Base-by-base conservation (phyloP, 2,113 vertebrate species). In the Riparia riparia region DNA sequence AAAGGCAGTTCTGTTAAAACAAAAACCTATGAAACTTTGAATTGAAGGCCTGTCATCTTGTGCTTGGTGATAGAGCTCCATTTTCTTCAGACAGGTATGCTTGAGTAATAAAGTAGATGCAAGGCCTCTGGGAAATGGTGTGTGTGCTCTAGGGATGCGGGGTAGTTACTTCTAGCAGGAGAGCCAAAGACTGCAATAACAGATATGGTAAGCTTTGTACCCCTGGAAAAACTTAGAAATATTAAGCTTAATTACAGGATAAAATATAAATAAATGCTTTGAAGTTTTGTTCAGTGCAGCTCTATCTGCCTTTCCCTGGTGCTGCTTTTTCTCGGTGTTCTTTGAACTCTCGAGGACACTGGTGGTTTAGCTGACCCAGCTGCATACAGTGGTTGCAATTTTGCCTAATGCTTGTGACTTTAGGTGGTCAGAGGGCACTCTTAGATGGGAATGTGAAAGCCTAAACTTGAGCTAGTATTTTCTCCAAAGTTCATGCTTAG, bases 1-100 rank as follows among this genome's bases (percentile, higher is more conserved):
- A 88, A 82, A 79, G 45, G 37, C 86, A 96, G 64, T 45, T 88
- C 93, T 58, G 34, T 90, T 81, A 77, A 92, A 95, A 1, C 34
- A 72, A 92, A 96, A 80, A 28, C 14, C 57, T 65, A 7, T 32
- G 50, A 54, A 85, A 76, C n/a, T 91, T 93, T 45, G 69, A 86
- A 88, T 90, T 89, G 39, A 78, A 53, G 31, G 32, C 24, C 66
- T 91, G 44, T 77, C 91, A 44, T 63, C 90, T 70, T 74, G 41
- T 86, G n/a, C 25, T 63, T 7, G 4, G 25, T 57, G 20, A 8
- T 70, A 31, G 60, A 74, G 56, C 29, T 94, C 28, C 45, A 29
- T 89, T 84, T 78, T 73, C 41, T 82, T 91, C 44, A 51, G 53
- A 72, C 10, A 53, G 26, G 24, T 84, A 34, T 78, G 53, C 41